A percentile compares a stretch with the other conserved stretches of the same genome.
These are phyloP conservation scores for Drosophila mojavensis DNA, from an alignment of 1,140 invertebrate species.

Conservation along the genomic window DNA sequence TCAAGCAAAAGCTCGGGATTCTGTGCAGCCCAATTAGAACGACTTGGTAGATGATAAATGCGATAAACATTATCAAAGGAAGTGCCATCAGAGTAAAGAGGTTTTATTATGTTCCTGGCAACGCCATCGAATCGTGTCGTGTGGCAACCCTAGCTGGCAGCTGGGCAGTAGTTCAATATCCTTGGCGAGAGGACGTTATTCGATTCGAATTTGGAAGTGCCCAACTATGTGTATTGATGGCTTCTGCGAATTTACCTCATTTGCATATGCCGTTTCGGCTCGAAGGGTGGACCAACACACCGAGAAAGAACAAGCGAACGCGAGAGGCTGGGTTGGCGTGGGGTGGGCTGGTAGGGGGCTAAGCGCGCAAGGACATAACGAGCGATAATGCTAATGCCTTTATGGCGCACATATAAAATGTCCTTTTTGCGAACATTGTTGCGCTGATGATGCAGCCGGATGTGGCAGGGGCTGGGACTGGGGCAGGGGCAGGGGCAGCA, in stretches of 20 bases:
- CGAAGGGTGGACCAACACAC: slow-evolving; percentile 45
- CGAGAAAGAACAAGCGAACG: not conserved
- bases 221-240: slow-evolving; percentile 68
- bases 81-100: not conserved
- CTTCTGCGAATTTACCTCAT: slow-evolving; percentile 64
- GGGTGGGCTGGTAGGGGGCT: not conserved
- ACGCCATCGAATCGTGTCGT: not conserved
- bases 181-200: slow-evolving; percentile 47
- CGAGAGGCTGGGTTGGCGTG: not conserved
- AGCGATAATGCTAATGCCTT: slow-evolving; percentile 83
- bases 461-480: not conserved
- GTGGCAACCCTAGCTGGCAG: slow-evolving; percentile 27
- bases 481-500: not conserved
- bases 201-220: slow-evolving; percentile 69
- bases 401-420: slow-evolving; percentile 81
- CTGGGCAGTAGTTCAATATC: slow-evolving; percentile 49
- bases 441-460: slow-evolving; percentile 53
- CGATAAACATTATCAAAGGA: not conserved
- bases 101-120: not conserved
- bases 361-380: slow-evolving; percentile 69
- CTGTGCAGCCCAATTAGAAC: not conserved
- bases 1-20: not conserved
- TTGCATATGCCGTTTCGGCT: slow-evolving; percentile 70
- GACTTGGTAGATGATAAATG: not conserved
- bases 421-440: slow-evolving; percentile 79